phyloP scores from a whole-genome alignment of 1,140 invertebrate species.

The Thalassaphorura encarpata region DNA sequence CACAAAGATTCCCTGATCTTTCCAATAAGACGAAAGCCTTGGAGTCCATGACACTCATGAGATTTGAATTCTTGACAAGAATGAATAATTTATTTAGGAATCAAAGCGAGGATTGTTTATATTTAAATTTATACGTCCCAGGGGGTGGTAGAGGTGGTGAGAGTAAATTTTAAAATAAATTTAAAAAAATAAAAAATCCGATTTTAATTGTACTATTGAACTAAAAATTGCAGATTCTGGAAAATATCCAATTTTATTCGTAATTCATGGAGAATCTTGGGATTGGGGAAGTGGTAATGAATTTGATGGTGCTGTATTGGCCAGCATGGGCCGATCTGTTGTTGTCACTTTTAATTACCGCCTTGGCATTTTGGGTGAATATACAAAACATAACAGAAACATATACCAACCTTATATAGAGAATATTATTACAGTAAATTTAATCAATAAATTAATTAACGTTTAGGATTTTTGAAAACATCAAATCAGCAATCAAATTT shows the following conservation, averaged over 20 bases:
- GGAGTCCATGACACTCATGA: constrained; percentile 54
- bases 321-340: constrained; percentile 79
- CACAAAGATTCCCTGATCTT: constrained; percentile 61
- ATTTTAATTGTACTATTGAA: no score
- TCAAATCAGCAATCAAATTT: constrained; percentile 58
- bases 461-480: constrained; percentile 65
- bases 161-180: no score
- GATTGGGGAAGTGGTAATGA: constrained; percentile 80
- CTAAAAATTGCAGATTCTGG: constrained; percentile 53
- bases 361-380: constrained; percentile 76
- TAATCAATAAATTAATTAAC: background rate
- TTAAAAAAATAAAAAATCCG: no score
- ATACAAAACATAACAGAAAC: constrained; percentile 21
- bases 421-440: background rate
- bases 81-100: constrained; percentile 56
- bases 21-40: constrained; percentile 58
- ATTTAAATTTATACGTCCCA: constrained; percentile 51
- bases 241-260: constrained; percentile 71
- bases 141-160: constrained; percentile 15
- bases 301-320: constrained; percentile 77
- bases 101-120: constrained; percentile 81
- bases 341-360: constrained; percentile 90
- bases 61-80: constrained; percentile 54
- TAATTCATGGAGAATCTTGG: constrained; percentile 77
- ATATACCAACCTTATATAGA: background rate